Evolutionary conservation across 2,888 invertebrate genomes (phyloP).

Genomic region (Nomada fabriciana): DNA sequence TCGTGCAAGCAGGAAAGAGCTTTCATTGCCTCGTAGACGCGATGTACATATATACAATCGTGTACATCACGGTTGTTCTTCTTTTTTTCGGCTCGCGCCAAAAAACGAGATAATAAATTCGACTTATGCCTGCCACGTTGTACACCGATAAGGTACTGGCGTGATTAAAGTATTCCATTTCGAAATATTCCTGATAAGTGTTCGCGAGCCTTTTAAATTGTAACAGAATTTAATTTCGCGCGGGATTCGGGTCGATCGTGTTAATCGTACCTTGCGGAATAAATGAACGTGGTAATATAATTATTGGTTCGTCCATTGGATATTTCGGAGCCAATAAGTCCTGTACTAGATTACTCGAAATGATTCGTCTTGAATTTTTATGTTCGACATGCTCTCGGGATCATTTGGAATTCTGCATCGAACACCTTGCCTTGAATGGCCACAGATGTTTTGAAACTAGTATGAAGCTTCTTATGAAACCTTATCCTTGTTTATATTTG

Average conservation of each 20-base stretch:
- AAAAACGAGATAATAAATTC: constrained; percentile 42
- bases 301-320: too few species aligned
- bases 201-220: background rate
- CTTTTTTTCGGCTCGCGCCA: constrained; percentile 17
- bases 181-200: constrained; percentile 4
- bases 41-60: background rate
- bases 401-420: background rate
- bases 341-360: too few species aligned
- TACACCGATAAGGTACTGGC: constrained; percentile 22
- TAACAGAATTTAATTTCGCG: background rate
- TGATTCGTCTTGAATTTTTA: too few species aligned
- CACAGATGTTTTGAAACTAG: background rate
- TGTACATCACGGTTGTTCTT: background rate
- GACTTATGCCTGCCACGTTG: constrained; percentile 35
- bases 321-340: too few species aligned
- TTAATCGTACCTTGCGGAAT: background rate
- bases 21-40: constrained; percentile 21
- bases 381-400: background rate
- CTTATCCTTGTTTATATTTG: background rate
- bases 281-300: too few species aligned
- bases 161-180: constrained; percentile 35
- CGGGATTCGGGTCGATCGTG: background rate
- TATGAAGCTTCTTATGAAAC: background rate
- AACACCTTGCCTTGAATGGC: background rate
- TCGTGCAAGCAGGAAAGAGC: constrained; percentile 35